Conservation (phyloP, 2,888 invertebrate genomes). For the Morinoia aosen region DNA sequence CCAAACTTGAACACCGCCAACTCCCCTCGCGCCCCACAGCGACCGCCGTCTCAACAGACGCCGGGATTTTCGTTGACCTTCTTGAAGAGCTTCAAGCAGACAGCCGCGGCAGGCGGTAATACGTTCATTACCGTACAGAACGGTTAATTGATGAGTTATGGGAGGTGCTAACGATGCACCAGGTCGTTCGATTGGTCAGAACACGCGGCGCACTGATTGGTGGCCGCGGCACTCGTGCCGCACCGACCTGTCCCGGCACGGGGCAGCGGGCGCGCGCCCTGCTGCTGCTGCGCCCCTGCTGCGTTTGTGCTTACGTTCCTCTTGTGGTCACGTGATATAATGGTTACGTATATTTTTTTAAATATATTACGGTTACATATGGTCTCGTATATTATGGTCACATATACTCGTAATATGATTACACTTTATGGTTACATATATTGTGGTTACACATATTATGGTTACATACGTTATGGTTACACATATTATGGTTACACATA, state of each 20-base stretch:
- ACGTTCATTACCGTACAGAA: background rate
- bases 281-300: background rate
- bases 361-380: too few relatives aligned
- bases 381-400: too few relatives aligned
- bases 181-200: background rate
- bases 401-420: too few relatives aligned
- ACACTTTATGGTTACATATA: too few relatives aligned
- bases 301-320: background rate
- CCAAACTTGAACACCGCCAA: background rate
- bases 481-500: background rate
- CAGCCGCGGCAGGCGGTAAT: background rate
- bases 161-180: constrained; percentile 20
- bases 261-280: background rate
- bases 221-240: background rate
- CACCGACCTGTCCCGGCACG: background rate
- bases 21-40: background rate
- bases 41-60: background rate
- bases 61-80: background rate
- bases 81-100: background rate
- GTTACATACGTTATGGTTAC: too few relatives aligned
- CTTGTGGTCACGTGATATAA: background rate
- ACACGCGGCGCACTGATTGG: background rate
- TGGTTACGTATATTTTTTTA: background rate
- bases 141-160: background rate
- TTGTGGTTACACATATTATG: too few relatives aligned